Evolutionary conservation across 2,888 invertebrate species (phyloP), one percentile per base, ranked within the genome.

Genomic region (Myopa testacea): DNA sequence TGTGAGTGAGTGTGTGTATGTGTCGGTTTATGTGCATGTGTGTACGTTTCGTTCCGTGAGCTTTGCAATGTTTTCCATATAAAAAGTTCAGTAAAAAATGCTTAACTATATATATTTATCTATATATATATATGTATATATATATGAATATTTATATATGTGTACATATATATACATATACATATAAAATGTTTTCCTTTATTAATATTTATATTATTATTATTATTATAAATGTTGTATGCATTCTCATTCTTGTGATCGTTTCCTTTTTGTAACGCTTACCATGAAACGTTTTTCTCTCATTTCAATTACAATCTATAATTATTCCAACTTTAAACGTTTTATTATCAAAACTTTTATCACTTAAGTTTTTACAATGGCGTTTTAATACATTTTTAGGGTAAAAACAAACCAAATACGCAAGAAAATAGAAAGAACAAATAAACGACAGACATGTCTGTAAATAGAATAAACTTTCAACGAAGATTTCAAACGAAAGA

Each of bases 311-410:
- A 40, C 40, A 73, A 60, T 62, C 34, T 65, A 40, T 62, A 73
- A 60, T 62, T 26, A 40, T 63, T 74, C 63, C 63, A 63, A 37
- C 69, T 60, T 40, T 37, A 45, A 75, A 65, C 40, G 60, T 68
- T 55, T 75, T 75, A 67, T 69, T 60, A 75, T 75, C 60, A 45
- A 75, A 75, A 55, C 40, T 38, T 68, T 84, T 87, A 88, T 88
- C 88, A 88, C 87, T 88, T 87, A 88, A 79, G 83, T 87, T 88
- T 88, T 87, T 88, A 88, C 88, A 88, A 88, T 87, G 88, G 88
- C 88, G 87, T 84, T 86, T 87, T 82, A 83, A 83, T 82, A 79
- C 78, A 81, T 68, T 78, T 78, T 76, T 69, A 76, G 75, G 63
- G 79, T 77, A 81, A 80, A 82, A 82, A 81, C 82, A 85, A 81